Percentiles rank a stretch among this genome's conserved stretches.
Evolutionary conservation across 2,797 vertebrate genomes (phyloP).

Genomic region (Pipistrellus nathusii): DNA sequence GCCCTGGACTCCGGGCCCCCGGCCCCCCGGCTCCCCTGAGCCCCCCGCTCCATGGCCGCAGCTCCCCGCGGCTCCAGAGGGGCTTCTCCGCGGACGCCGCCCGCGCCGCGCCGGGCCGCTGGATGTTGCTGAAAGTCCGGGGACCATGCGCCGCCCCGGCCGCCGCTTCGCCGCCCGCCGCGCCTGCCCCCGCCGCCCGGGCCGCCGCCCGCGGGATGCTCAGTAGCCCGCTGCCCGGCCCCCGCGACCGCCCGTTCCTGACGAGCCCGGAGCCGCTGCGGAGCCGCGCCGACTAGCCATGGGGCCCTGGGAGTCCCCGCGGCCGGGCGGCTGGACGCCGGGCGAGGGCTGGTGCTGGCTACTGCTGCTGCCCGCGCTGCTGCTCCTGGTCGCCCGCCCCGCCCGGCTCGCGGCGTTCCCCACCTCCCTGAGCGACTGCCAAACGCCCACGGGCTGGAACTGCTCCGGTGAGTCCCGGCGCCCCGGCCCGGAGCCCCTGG

Average conservation of each 20-base stretch:
- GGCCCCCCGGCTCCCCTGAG: neutral
- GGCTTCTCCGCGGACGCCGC: conserved; percentile 27
- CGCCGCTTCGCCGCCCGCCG: conserved; percentile 74
- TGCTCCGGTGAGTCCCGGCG: conserved; percentile 94
- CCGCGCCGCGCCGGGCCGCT: conserved; percentile 70
- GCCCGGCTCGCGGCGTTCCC: conserved; percentile 97
- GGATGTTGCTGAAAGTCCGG: conserved; percentile 81
- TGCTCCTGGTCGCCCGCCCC: conserved; percentile 94
- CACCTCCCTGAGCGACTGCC: conserved; percentile 98
- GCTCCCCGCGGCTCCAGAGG: conserved; percentile 16
- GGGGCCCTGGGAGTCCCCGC: conserved; percentile 86
- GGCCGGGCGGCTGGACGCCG: conserved; percentile 90
- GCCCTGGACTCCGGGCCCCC: neutral
- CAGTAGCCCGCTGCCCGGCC: conserved; percentile 79
- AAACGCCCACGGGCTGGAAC: conserved; percentile 99
- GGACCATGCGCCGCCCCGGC: conserved; percentile 75
- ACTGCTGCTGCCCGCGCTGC: conserved; percentile 90
- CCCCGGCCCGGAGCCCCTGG: no score
- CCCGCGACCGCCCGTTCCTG: conserved; percentile 66
- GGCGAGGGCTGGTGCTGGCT: conserved; percentile 92
- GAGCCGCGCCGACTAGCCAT: conserved; percentile 88
- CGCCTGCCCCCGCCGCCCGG: conserved; percentile 65
- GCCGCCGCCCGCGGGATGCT: conserved; percentile 86
- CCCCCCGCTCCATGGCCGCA: conserved; percentile 54
- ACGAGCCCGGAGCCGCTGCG: conserved; percentile 77